phyloP scores from a whole-genome alignment of 2,888 invertebrate genomes.

The Leucophenga maculata region DNA sequence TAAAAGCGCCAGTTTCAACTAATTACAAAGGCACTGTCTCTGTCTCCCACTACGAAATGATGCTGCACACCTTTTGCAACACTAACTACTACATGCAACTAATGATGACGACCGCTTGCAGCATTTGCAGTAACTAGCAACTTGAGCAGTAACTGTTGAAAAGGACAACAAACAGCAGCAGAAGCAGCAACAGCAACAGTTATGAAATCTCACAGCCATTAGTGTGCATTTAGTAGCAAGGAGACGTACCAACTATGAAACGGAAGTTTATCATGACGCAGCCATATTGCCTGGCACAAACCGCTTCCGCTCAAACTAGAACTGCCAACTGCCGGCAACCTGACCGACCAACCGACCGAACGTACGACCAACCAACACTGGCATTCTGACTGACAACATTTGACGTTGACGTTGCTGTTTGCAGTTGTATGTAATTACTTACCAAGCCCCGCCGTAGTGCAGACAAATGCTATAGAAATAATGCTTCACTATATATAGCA shows the following conservation, averaged over 20 bases:
- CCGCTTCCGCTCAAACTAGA: constrained; percentile 16
- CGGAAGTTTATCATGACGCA: constrained; percentile 52
- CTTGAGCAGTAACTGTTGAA: neutral
- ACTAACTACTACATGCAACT: neutral
- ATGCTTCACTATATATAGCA: no score
- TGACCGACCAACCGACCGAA: neutral
- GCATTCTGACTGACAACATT: neutral
- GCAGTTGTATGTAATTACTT: neutral
- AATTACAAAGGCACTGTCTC: constrained; percentile 29
- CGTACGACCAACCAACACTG: no score
- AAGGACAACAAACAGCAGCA: neutral
- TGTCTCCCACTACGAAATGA: constrained; percentile 36
- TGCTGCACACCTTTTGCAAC: constrained; percentile 1
- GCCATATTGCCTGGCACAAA: constrained; percentile 26
- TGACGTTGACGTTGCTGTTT: constrained; percentile 15
- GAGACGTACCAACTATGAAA: constrained; percentile 42
- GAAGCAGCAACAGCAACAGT: neutral
- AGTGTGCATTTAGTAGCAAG: neutral
- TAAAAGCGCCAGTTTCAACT: constrained; percentile 34
- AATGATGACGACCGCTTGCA: constrained; percentile 8
- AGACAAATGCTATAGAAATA: no score
- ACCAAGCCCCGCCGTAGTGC: neutral
- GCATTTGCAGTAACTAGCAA: constrained; percentile 5
- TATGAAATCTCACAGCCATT: constrained; percentile 16
- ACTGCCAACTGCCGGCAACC: neutral